Conservation (phyloP, 35 echinoderm and acorn worm species). For the Eucidaris tribuloides region DNA sequence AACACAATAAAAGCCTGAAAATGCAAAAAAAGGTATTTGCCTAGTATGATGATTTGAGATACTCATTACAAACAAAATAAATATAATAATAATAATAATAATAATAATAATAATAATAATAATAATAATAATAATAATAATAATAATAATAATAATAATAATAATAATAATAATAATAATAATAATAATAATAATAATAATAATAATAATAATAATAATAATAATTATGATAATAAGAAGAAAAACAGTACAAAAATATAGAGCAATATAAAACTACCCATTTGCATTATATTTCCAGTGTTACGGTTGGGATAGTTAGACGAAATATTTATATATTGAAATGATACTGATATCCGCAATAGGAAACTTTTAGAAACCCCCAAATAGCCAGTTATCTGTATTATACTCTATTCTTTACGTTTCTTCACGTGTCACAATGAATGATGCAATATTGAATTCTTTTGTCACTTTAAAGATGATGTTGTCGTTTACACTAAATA, state of each 20-base stretch:
- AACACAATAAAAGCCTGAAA: no score
- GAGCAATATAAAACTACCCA: neutral
- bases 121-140: constrained; percentile 1
- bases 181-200: constrained; percentile 1
- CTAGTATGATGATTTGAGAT: neutral
- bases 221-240: neutral
- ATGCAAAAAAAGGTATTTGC: neutral
- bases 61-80: neutral
- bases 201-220: constrained; percentile 1
- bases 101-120: constrained; percentile 1
- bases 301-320: no score
- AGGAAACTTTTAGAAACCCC: no score
- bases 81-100: neutral
- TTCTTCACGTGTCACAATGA: no score
- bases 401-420: no score
- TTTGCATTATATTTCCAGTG: no score
- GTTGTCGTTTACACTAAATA: no score
- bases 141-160: neutral
- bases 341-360: no score
- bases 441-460: no score
- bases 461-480: no score
- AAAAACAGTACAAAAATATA: neutral
- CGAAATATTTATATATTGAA: no score
- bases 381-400: no score
- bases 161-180: constrained; percentile 1